phyloP scores from a whole-genome alignment of 2,888 invertebrate genomes.

The Buathra laborator region DNA sequence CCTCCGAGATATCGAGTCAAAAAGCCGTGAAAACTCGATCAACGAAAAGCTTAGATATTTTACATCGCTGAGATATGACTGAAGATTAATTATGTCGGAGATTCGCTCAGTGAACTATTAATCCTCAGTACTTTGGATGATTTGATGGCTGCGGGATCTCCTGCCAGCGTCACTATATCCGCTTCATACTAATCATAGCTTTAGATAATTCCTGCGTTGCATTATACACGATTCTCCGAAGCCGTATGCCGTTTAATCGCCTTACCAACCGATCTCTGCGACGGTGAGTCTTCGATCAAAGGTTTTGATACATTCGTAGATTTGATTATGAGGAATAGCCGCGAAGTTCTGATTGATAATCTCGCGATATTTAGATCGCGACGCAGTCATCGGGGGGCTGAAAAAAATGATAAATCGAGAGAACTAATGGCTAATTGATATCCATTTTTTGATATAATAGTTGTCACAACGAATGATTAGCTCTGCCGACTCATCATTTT shows the following conservation, averaged over 20 bases:
- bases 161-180: neutral
- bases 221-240: neutral
- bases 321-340: neutral
- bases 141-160: neutral
- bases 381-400: too few species aligned
- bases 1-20: neutral
- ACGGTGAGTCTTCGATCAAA: neutral
- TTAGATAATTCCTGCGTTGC: neutral
- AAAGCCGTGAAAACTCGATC: neutral
- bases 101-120: too few species aligned
- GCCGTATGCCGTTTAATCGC: neutral
- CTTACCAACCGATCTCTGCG: neutral
- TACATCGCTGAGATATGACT: neutral
- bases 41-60: neutral
- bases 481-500: too few species aligned
- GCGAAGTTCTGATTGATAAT: neutral
- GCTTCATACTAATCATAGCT: too few species aligned
- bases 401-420: too few species aligned
- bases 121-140: too few species aligned
- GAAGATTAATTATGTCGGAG: neutral
- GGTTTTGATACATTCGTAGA: neutral
- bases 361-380: neutral
- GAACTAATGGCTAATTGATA: too few species aligned
- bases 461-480: too few species aligned
- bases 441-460: too few species aligned